Conservation (phyloP, 2,888 invertebrate genomes). For the Stenurella melanura region DNA sequence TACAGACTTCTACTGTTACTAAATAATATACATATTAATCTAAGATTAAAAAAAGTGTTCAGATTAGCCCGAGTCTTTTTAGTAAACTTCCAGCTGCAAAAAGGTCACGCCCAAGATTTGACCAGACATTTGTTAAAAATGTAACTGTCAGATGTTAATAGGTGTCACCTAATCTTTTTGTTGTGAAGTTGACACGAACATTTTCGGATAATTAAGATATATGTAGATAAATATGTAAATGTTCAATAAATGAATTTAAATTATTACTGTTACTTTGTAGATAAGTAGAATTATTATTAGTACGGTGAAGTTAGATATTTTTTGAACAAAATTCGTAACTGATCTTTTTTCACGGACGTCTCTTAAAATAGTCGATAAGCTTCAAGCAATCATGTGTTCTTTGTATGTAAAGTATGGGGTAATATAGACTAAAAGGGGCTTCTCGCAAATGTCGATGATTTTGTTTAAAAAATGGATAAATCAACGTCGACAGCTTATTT, state of each 20-base stretch:
- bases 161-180: constrained; percentile 28
- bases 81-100: not conserved
- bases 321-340: too few species aligned
- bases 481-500: too few species aligned
- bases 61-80: not conserved
- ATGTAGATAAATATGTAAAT: constrained; percentile 15
- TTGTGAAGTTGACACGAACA: constrained; percentile 16
- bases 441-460: too few species aligned
- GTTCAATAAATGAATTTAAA: constrained; percentile 2
- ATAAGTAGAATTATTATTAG: not conserved
- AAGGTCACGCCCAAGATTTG: not conserved
- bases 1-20: not conserved
- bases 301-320: too few species aligned
- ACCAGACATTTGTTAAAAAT: constrained; percentile 13
- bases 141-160: constrained; percentile 12
- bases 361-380: too few species aligned
- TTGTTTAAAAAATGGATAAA: too few species aligned
- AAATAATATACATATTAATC: not conserved
- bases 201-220: constrained; percentile 24
- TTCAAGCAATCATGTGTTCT: too few species aligned
- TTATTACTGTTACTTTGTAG: not conserved
- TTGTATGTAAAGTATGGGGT: too few species aligned
- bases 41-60: not conserved
- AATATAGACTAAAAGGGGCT: too few species aligned
- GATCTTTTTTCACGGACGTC: too few species aligned